Conservation (phyloP, 1,140 invertebrate species). For the Panagrolaimus sp. region DNA sequence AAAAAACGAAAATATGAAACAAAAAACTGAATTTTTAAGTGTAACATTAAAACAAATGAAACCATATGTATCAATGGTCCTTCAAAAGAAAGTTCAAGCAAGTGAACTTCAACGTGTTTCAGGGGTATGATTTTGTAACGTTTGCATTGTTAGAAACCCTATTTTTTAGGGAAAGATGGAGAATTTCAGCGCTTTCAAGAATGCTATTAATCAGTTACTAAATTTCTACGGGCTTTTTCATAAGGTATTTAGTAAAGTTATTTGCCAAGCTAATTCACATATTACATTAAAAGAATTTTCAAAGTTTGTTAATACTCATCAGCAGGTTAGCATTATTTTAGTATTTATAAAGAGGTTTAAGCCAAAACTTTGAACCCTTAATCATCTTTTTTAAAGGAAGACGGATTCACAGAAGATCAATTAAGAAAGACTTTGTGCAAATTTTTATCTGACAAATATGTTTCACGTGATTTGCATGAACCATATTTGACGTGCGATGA, state of each 20-base stretch:
- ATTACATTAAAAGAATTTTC: no score
- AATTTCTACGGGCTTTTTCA: constrained; percentile 21
- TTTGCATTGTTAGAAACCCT: no score
- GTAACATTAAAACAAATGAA: constrained; percentile 54
- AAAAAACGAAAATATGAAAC: no score
- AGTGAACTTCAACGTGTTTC: constrained; percentile 51
- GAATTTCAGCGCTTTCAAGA: constrained; percentile 35
- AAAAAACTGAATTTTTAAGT: constrained; percentile 26
- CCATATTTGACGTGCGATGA: constrained; percentile 37
- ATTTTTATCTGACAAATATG: no score
- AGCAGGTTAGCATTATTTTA: no score
- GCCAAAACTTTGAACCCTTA: constrained; percentile 23
- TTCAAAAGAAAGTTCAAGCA: constrained; percentile 53
- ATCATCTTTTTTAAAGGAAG: constrained; percentile 32
- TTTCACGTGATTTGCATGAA: constrained; percentile 32
- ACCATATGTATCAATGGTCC: constrained; percentile 52
- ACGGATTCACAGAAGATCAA: constrained; percentile 35
- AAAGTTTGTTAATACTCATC: no score
- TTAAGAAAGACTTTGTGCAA: constrained; percentile 15
- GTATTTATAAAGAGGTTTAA: neutral
- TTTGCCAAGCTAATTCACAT: no score
- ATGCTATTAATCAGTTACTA: constrained; percentile 42
- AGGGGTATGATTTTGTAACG: no score
- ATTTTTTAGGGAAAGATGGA: constrained; percentile 39
- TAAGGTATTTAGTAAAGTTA: no score